Base-by-base conservation (phyloP, 2,888 invertebrate species). In the Oxyscelio sp. region DNA sequence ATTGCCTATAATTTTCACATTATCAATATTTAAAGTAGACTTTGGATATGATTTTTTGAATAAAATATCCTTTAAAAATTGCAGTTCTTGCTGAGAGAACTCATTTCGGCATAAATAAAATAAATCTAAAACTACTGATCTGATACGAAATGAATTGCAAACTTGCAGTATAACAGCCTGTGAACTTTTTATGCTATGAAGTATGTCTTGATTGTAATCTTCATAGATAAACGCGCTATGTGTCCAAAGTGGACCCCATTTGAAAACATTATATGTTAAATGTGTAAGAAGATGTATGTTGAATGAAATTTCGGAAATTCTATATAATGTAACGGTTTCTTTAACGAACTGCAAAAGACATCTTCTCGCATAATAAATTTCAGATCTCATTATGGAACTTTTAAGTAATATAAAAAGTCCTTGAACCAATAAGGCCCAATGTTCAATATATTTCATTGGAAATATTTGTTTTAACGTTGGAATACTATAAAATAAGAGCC, bases 211-310 rank as follows among this genome's bases (percentile, higher is more conserved):
- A 40, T 80, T 78, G 22, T 52, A 79, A 63, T 86, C 56, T 58
- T 86, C 84, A 24, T 70, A 87, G 19, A 45, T 6, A 22, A 87
- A 87, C 2, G 85, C 79, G 50, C 84, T 87, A 17, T 87, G 73
- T 0, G 84, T 61, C 63, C 61, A 75, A 8, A 66, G 43, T n/a
- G 75, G 75, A 15, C 75, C 58, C 75, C 68, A 77, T 0, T 59
- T 22, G 3, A 6, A 8, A 21, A 75, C 56, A 27, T 58, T 58
- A 6, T 48, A 1, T 22, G 75, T 0, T 8, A 75, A 38, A 31
- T 75, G 75, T 8, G 75, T 66, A 4, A 75, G 40, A 3, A 75
- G 50, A 48, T 75, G 75, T 11, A 13, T 17, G 58, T 75, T 75
- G 31, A 66, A 66, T 0, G 66, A 66, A 34, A 63, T 27, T 17